A percentile compares a stretch with the other conserved stretches of the same genome.
phyloP scores from a whole-genome alignment of 2,113 vertebrate species.

The Furnarius figulus region DNA sequence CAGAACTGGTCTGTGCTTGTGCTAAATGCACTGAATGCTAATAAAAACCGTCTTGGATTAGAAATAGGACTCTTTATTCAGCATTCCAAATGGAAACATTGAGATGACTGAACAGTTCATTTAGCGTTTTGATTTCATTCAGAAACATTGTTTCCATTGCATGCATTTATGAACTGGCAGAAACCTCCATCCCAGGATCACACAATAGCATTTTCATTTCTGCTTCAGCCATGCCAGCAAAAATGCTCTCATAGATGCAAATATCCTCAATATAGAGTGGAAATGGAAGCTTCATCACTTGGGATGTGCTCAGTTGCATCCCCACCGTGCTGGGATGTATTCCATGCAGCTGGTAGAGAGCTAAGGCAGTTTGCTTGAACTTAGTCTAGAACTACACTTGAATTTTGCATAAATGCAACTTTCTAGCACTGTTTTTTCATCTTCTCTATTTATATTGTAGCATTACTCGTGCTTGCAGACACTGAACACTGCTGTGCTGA shows the following conservation, averaged over 20 bases:
- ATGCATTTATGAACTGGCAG: constrained; percentile 67
- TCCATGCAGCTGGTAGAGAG: not conserved
- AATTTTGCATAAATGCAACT: not conserved
- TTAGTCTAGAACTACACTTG: constrained; percentile 19
- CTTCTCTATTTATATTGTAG: not conserved
- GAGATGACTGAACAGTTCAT: constrained; percentile 27
- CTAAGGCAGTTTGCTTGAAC: not conserved
- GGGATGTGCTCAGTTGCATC: constrained; percentile 8
- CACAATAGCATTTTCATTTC: constrained; percentile 44
- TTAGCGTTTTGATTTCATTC: constrained; percentile 40
- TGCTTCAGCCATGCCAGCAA: constrained; percentile 33
- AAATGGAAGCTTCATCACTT: not conserved
- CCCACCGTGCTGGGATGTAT: not conserved
- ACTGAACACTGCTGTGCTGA: not conserved
- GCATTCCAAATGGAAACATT: constrained; percentile 59
- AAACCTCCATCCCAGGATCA: constrained; percentile 20
- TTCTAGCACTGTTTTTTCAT: not conserved
- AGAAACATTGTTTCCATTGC: constrained; percentile 46
- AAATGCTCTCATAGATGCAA: constrained; percentile 43
- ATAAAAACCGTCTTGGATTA: constrained; percentile 59
- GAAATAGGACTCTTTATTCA: constrained; percentile 37
- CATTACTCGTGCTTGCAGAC: not conserved
- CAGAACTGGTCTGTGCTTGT: constrained; percentile 48
- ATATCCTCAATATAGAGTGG: constrained; percentile 2
- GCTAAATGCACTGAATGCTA: constrained; percentile 26